Conservation (phyloP, 1,140 invertebrate species). For the Caerostris extrusa region DNA sequence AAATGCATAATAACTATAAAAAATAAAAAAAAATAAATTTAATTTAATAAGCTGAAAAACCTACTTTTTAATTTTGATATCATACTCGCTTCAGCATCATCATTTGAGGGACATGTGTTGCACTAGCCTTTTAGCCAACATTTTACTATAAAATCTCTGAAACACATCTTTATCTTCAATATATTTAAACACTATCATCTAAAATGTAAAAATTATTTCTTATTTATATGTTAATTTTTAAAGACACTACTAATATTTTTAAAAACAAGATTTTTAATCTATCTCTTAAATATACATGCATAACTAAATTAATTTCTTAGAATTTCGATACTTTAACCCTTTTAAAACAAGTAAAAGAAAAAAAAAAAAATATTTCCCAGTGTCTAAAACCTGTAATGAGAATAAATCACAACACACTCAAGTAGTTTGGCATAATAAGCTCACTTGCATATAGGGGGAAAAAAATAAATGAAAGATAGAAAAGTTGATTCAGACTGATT, state of each 20-base stretch:
- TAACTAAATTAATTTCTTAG: not conserved
- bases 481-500: no score
- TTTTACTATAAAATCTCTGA: constrained; percentile 99
- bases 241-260: not conserved
- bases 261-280: not conserved
- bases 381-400: no score
- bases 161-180: constrained; percentile 99
- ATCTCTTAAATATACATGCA: no score
- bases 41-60: not conserved
- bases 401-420: no score
- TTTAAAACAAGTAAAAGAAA: no score
- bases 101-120: constrained; percentile 98
- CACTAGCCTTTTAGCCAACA: constrained; percentile 98
- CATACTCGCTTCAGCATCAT: constrained; percentile 99
- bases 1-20: no score
- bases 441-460: no score
- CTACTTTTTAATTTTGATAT: constrained; percentile 98
- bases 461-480: no score
- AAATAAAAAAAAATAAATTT: no score
- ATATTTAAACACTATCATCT: constrained; percentile 99
- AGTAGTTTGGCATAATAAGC: no score
- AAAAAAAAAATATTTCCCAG: no score
- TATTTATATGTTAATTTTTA: not conserved
- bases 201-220: not conserved
- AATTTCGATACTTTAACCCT: no score